Conservation (phyloP, 2,888 invertebrate species). For the Desoria tigrina region DNA sequence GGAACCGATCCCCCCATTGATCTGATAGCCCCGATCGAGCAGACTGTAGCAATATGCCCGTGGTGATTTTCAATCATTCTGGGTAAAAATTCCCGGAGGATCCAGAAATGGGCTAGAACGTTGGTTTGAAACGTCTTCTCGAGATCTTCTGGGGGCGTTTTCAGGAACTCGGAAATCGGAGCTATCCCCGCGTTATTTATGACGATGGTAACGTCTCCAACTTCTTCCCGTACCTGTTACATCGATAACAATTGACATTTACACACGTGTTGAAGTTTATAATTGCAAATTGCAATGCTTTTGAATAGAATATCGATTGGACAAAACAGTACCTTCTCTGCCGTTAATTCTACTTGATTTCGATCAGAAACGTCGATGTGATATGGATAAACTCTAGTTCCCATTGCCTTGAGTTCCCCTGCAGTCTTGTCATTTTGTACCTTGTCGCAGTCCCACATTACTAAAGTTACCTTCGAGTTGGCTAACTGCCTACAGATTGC, state of each 20-base stretch:
- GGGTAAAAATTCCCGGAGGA: slow-evolving; percentile 12
- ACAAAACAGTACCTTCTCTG: slow-evolving; percentile 2
- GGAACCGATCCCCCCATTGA: slow-evolving; percentile 8
- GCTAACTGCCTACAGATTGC: slow-evolving; percentile 2
- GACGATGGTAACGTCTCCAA: slow-evolving; percentile 17
- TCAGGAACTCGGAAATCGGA: slow-evolving; percentile 8
- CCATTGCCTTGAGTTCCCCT: neutral
- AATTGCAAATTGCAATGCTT: neutral
- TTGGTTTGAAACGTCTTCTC: slow-evolving; percentile 20
- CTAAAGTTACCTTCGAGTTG: slow-evolving; percentile 3
- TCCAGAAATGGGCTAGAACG: slow-evolving; percentile 16
- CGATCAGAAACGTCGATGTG: slow-evolving; percentile 11
- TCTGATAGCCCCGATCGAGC: slow-evolving; percentile 6
- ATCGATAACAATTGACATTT: neutral
- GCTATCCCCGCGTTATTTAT: slow-evolving; percentile 19
- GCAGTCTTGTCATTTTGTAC: neutral
- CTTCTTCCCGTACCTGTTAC: slow-evolving; percentile 12
- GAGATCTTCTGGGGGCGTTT: slow-evolving; percentile 3
- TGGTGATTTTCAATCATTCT: slow-evolving; percentile 21
- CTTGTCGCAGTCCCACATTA: slow-evolving; percentile 19
- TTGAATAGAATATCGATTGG: neutral
- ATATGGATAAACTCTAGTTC: slow-evolving; percentile 5
- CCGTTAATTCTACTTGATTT: slow-evolving; percentile 2
- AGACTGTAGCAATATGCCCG: slow-evolving; percentile 17
- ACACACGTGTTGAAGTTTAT: neutral